phyloP scores from a whole-genome alignment of 2,113 vertebrate genomes.

The Channa maculata region DNA sequence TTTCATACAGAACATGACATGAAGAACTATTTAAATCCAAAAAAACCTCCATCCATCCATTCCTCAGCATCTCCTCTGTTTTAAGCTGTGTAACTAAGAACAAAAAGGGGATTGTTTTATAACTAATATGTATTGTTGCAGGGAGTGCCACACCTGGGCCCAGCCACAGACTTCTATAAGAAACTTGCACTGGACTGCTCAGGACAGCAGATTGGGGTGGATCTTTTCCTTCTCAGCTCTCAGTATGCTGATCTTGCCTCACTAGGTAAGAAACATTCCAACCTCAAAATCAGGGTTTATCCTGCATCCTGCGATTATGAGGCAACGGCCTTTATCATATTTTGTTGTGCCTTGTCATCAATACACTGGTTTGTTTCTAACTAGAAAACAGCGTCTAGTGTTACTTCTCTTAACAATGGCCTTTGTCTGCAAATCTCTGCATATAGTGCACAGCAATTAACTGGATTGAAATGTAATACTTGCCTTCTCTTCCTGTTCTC shows the following conservation, averaged over 20 bases:
- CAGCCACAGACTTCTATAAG: conserved; percentile 99
- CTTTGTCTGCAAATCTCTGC: too few relatives aligned
- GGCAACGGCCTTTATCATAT: too few relatives aligned
- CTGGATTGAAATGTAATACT: background rate
- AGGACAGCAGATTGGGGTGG: conserved; percentile 96
- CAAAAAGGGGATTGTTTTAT: background rate
- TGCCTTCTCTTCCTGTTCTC: background rate
- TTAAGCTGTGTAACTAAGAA: background rate
- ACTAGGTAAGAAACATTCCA: conserved; percentile 84
- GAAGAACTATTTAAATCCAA: background rate
- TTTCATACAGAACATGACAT: background rate
- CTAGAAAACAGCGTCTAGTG: too few relatives aligned
- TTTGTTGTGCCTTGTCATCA: too few relatives aligned
- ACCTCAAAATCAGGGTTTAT: too few relatives aligned
- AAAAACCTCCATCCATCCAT: background rate
- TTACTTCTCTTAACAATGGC: too few relatives aligned
- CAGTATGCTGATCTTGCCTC: conserved; percentile 96
- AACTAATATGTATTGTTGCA: conserved; percentile 52
- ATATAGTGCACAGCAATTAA: too few relatives aligned
- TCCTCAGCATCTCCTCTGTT: background rate
- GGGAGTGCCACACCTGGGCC: conserved; percentile 95
- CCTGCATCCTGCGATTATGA: too few relatives aligned
- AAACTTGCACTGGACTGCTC: conserved; percentile 98
- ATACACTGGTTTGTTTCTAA: too few relatives aligned
- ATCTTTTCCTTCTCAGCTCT: conserved; percentile 96